Percentiles rank a stretch among this genome's conserved stretches.
These are phyloP conservation scores for Lamellibrachia satsuma DNA, from an alignment of 2,888 invertebrate genomes.

Conservation along the genomic window DNA sequence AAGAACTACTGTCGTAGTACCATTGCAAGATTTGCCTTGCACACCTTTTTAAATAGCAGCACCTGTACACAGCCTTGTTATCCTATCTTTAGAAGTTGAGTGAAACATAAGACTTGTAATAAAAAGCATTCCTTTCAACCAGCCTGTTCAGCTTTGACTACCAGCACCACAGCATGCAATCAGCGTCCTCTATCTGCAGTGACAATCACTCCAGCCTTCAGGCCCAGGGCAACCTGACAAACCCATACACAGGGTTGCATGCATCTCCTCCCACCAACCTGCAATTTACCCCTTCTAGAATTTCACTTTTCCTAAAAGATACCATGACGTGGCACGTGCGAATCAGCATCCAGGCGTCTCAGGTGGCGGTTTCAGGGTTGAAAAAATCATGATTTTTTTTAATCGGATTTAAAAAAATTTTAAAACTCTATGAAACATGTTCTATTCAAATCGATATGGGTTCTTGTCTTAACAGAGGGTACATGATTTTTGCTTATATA, in stretches of 20 bases:
- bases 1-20: neutral
- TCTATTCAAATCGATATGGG: too few species aligned
- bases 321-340: neutral
- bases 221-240: neutral
- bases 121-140: neutral
- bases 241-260: neutral
- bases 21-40: neutral
- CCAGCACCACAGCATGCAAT: neutral
- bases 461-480: too few species aligned
- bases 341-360: neutral
- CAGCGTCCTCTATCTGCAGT: neutral
- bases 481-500: too few species aligned
- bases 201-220: neutral
- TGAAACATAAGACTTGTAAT: neutral
- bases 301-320: neutral
- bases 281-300: neutral
- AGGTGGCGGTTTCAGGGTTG: neutral
- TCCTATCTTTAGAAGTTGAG: neutral
- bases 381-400: too few species aligned
- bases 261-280: neutral
- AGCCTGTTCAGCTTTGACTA: neutral
- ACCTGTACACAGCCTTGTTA: neutral
- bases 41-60: neutral
- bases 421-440: too few species aligned
- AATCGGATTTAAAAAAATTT: too few species aligned